Base-by-base conservation (phyloP, 64 coral and sea anemone species). In the Actinia equina region DNA sequence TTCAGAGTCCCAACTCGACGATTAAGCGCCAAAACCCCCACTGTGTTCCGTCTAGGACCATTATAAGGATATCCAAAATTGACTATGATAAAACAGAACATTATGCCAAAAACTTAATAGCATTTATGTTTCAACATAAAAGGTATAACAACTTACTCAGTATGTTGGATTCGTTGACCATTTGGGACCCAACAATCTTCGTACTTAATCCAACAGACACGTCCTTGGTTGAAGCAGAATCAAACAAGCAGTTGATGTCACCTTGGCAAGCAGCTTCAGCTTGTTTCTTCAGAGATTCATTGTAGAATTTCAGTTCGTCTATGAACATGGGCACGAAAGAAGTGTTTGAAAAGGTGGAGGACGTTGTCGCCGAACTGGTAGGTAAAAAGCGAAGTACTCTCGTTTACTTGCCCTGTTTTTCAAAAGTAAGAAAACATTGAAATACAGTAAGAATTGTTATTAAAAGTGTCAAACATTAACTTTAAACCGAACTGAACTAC, bases 181-280 rank as follows among this genome's bases (percentile, higher is more conserved):
- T 42, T 45, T 86, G 89, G 5, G 74, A 56, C 18, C 70, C 71
- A 23, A 84, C 56, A 44, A 76, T 59, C 51, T 90, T 90, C 8
- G 89, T 91, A 43, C 67, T 79, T 23, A 59, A 37, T 59, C 89
- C 89, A 53, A 91, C 83, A 43, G 65, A 84, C 13, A 56, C 43
- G 82, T 91, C 89, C 20, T 84, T 84, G 22, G 88, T 89, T 22
- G 88, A 89, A 7, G 88, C 88, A 65, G 77, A 43, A 42, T 89
- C 88, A 71, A 91, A 91, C 83, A 85, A 59, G 56, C 89, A 91
- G 51, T 84, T 85, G 11, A 84, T 83, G 77, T 91, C 89, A 54
- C 71, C 89, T 7, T 79, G 17, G 51, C 89, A 91, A 43, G 74
- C 62, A 51, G 67, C 89, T 5, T 60, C n/a, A 56, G 83, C 89